Evolutionary conservation across 2,888 invertebrate genomes (phyloP).

Genomic region (Drosophila limbata): DNA sequence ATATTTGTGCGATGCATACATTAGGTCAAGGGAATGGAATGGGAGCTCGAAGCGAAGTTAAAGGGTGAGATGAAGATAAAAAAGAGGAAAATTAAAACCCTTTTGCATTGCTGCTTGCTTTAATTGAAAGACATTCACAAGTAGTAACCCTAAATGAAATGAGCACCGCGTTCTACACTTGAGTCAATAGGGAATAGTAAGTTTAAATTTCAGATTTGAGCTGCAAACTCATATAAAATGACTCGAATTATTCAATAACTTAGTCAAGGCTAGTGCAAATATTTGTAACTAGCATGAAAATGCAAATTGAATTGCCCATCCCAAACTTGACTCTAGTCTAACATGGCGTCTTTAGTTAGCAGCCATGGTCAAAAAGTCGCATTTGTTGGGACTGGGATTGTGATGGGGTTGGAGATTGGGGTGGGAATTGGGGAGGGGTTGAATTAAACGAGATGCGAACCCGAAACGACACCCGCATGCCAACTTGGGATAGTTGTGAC

Average conservation of each 20-base stretch:
- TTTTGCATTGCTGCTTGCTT: conserved; percentile 47
- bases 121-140: conserved; percentile 63
- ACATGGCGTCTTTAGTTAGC: conserved; percentile 69
- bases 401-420: conserved; percentile 7
- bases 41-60: conserved; percentile 23
- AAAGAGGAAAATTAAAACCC: conserved; percentile 17
- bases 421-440: conserved; percentile 17
- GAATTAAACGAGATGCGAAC: conserved; percentile 31
- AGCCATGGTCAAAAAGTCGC: conserved; percentile 70
- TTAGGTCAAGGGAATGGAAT: conserved; percentile 44
- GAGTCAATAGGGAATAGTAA: neutral
- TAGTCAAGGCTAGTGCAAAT: conserved; percentile 57
- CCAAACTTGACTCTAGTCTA: conserved; percentile 46
- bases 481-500: conserved; percentile 79
- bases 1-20: conserved; percentile 80
- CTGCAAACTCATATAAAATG: conserved; percentile 8
- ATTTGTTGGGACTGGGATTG: conserved; percentile 7
- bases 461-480: conserved; percentile 64
- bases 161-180: neutral
- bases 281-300: conserved; percentile 69
- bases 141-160: conserved; percentile 14
- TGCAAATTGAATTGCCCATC: conserved; percentile 70
- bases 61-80: conserved; percentile 40
- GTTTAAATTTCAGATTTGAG: conserved; percentile 15
- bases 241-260: conserved; percentile 66